phyloP scores from a whole-genome alignment of 2,113 vertebrate species.

The Peromyscus polionotus region DNA sequence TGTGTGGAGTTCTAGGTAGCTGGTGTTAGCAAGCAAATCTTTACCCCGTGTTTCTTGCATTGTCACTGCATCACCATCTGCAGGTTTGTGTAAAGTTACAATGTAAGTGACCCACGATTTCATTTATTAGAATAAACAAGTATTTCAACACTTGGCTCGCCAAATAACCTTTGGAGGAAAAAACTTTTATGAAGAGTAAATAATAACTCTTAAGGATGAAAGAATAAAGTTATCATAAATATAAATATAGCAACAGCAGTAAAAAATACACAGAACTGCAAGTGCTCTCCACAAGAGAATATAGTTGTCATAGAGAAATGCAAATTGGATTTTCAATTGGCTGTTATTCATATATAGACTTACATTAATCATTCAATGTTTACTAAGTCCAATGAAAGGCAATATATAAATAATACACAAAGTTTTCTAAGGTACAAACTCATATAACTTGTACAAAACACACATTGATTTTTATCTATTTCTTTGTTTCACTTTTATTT shows the following conservation, averaged over 20 bases:
- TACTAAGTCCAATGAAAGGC: background rate
- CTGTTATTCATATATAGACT: background rate
- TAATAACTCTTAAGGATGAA: constrained; percentile 7
- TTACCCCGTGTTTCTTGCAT: background rate
- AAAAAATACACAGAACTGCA: background rate
- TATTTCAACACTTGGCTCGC: background rate
- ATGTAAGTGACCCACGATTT: background rate
- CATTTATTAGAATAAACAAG: background rate
- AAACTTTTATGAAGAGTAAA: background rate
- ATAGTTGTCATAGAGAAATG: background rate
- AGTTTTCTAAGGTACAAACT: background rate
- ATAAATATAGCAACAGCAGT: background rate
- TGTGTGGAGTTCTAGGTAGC: background rate
- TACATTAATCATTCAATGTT: constrained; percentile 28
- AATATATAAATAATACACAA: background rate
- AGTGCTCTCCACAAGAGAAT: background rate
- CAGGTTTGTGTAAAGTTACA: background rate
- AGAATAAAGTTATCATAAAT: constrained; percentile 34
- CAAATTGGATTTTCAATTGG: constrained; percentile 26
- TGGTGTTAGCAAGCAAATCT: background rate
- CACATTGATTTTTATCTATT: background rate
- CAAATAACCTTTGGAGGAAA: background rate
- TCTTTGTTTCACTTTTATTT: background rate
- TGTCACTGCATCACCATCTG: background rate
- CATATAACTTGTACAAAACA: background rate